Evolutionary conservation across 2,888 invertebrate species (phyloP).

Genomic region (Synergus gifuensis): DNA sequence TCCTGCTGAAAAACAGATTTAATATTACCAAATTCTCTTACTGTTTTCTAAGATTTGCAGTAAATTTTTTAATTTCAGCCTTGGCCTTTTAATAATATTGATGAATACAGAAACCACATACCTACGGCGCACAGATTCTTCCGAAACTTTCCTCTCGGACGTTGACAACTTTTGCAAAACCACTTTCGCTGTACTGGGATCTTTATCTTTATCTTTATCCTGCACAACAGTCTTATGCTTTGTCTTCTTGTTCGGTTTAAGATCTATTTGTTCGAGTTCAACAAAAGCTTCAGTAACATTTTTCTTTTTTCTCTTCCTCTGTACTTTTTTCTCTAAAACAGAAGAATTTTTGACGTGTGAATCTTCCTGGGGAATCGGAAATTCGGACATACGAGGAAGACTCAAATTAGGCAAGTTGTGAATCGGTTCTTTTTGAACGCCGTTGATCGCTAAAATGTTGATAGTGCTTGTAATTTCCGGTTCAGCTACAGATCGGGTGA

Average conservation of each 20-base stretch:
- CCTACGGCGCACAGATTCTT: background rate
- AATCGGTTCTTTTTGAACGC: constrained; percentile 36
- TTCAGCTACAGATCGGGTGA: constrained; percentile 51
- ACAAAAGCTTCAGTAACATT: background rate
- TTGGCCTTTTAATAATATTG: background rate
- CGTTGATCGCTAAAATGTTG: constrained; percentile 39
- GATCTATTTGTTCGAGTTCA: background rate
- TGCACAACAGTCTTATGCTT: constrained; percentile 52
- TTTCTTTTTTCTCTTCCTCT: constrained; percentile 5
- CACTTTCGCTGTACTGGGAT: constrained; percentile 71
- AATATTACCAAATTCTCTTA: background rate
- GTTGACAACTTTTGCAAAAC: constrained; percentile 66
- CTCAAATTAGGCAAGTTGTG: constrained; percentile 41
- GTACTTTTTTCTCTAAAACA: background rate
- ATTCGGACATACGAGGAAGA: constrained; percentile 27
- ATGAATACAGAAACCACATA: background rate
- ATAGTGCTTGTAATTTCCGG: constrained; percentile 64
- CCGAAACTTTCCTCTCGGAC: background rate
- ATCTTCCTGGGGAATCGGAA: constrained; percentile 35
- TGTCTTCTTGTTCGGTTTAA: constrained; percentile 35
- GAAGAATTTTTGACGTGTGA: constrained; percentile 37
- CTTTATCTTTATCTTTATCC: constrained; percentile 67
- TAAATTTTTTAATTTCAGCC: background rate
- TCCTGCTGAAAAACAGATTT: constrained; percentile 42
- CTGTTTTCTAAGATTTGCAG: background rate